Percentiles rank a stretch among this genome's conserved stretches.
phyloP scores from a whole-genome alignment of 2,113 vertebrate genomes.

The Solenodon paradoxus region DNA sequence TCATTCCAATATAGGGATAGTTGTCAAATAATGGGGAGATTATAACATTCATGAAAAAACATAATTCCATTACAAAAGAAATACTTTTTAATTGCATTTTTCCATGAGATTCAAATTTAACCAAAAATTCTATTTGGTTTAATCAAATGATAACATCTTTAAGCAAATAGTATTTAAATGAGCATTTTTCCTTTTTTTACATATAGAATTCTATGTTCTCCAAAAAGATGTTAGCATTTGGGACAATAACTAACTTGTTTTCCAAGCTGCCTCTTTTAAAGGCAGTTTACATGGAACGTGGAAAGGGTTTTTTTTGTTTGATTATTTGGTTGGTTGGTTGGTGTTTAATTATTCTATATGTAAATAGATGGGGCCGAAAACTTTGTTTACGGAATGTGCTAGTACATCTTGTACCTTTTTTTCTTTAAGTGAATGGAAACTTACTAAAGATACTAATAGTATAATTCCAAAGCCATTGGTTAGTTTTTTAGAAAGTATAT shows the following conservation, averaged over 20 bases:
- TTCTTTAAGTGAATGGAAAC: conserved; percentile 31
- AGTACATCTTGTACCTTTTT: background rate
- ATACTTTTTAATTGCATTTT: conserved; percentile 46
- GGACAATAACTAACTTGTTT: conserved; percentile 30
- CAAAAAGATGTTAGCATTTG: conserved; percentile 62
- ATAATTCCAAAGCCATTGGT: background rate
- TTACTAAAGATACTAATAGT: background rate
- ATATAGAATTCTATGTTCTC: conserved; percentile 53
- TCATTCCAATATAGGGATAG: conserved; percentile 73
- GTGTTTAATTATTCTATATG: conserved; percentile 41
- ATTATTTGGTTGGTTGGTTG: background rate
- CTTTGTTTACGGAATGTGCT: background rate
- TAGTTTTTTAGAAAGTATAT: background rate
- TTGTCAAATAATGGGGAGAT: conserved; percentile 77
- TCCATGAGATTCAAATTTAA: conserved; percentile 68
- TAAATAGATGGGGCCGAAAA: background rate
- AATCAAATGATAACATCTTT: conserved; percentile 57
- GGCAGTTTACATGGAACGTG: conserved; percentile 47
- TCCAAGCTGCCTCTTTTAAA: conserved; percentile 53
- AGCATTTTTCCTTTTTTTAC: conserved; percentile 71
- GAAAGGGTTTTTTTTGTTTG: conserved; percentile 58
- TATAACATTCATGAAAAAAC: conserved; percentile 54
- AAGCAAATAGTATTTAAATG: conserved; percentile 52
- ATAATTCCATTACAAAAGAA: conserved; percentile 45
- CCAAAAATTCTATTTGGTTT: conserved; percentile 36